Evolutionary conservation across 1,140 invertebrate genomes (phyloP).

Genomic region (Campoletis sonorensis): DNA sequence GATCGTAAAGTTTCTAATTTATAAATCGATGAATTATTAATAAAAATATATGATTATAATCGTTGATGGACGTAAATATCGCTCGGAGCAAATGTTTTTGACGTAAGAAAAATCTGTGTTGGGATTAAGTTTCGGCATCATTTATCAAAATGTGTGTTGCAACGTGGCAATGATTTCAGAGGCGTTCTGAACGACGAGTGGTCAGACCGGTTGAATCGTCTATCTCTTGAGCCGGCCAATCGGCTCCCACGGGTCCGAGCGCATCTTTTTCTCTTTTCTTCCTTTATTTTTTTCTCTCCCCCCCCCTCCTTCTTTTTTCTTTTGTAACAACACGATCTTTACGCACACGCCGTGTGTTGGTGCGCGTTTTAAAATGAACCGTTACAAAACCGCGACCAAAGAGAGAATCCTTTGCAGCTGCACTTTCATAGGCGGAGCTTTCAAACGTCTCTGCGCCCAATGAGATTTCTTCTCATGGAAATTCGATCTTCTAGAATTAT

Average conservation of each 20-base stretch:
- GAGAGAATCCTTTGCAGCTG: not conserved
- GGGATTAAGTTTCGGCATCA: not conserved
- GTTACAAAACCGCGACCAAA: constrained; percentile 17
- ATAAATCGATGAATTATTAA: not conserved
- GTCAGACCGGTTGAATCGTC: constrained; percentile 25
- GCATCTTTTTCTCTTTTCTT: constrained; percentile 15
- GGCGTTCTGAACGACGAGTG: constrained; percentile 9
- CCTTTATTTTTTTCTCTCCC: too few relatives aligned
- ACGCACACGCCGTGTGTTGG: not conserved
- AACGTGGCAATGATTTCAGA: not conserved
- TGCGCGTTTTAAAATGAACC: not conserved
- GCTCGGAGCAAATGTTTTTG: not conserved
- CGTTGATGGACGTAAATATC: not conserved
- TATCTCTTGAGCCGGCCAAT: constrained; percentile 17
- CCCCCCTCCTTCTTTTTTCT: too few relatives aligned
- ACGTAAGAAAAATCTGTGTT: not conserved
- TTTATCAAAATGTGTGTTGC: not conserved
- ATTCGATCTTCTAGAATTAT: not conserved
- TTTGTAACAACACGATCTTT: not conserved
- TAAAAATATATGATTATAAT: not conserved
- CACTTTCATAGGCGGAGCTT: constrained; percentile 4
- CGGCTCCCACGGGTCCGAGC: constrained; percentile 20
- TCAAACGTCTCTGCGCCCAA: not conserved
- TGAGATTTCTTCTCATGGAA: not conserved
- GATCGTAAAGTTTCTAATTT: not conserved